These are phyloP conservation scores for Lasioglossum lativentre DNA, from an alignment of 2,888 invertebrate species.

Conservation along the genomic window DNA sequence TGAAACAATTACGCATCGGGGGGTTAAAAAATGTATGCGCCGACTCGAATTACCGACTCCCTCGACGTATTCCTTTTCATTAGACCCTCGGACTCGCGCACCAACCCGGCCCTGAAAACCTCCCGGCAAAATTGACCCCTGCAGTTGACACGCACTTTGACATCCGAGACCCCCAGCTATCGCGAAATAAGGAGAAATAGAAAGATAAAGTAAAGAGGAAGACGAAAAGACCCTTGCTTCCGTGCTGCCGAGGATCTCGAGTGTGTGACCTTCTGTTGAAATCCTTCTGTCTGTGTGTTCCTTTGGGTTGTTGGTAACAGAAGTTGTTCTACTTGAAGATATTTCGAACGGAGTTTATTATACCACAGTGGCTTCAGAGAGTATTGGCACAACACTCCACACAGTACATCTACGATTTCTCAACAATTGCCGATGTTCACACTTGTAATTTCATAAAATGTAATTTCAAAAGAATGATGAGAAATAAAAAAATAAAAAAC, in stretches of 20 bases:
- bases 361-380: neutral
- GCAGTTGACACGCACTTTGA: conserved; percentile 7
- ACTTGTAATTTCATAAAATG: neutral
- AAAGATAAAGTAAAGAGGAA: neutral
- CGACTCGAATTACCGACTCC: neutral
- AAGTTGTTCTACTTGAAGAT: neutral
- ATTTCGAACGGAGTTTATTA: neutral
- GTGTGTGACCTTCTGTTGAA: neutral
- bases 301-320: neutral
- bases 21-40: conserved; percentile 2
- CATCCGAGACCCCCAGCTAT: neutral
- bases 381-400: neutral
- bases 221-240: neutral
- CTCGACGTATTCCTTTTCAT: conserved; percentile 14
- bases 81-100: neutral
- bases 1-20: conserved; percentile 51
- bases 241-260: neutral
- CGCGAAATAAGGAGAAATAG: neutral
- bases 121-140: conserved; percentile 2
- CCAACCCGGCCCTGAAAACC: neutral
- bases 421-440: too few relatives aligned
- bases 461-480: too few relatives aligned
- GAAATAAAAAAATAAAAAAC: too few relatives aligned
- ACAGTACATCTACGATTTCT: neutral
- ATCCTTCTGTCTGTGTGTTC: neutral